phyloP scores from a whole-genome alignment of 2,888 invertebrate species.

The Trissoscelio sp. region DNA sequence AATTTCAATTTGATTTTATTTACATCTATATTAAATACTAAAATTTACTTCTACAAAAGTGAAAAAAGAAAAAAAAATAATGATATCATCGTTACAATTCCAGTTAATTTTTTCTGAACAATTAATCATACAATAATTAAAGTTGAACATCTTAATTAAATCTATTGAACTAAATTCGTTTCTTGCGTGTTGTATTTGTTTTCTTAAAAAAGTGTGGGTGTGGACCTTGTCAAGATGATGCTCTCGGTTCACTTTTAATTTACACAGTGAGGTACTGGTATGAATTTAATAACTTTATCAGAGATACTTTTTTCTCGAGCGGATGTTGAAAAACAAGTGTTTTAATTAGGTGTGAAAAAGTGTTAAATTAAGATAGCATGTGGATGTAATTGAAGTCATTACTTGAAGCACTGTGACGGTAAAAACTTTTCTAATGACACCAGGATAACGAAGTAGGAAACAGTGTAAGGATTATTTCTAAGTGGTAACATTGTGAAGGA shows the following conservation, averaged over 20 bases:
- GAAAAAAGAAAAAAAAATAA: no score
- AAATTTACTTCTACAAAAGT: no score
- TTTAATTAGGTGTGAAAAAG: slow-evolving; percentile 59
- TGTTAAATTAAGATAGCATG: slow-evolving; percentile 47
- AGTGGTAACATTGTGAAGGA: background rate
- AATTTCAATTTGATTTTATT: no score
- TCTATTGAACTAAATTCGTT: background rate
- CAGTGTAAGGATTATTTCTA: slow-evolving; percentile 3
- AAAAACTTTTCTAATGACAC: slow-evolving; percentile 49
- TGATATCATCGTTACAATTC: slow-evolving; percentile 7
- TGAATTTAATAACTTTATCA: slow-evolving; percentile 50
- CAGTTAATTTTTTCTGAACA: background rate
- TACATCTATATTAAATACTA: no score
- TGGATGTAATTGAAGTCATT: slow-evolving; percentile 51
- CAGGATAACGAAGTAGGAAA: slow-evolving; percentile 12
- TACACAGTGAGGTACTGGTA: background rate
- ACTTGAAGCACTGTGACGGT: slow-evolving; percentile 24
- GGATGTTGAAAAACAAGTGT: slow-evolving; percentile 53
- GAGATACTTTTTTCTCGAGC: slow-evolving; percentile 18
- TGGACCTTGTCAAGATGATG: slow-evolving; percentile 3
- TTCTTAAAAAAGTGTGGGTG: background rate
- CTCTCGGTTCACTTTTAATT: slow-evolving; percentile 10
- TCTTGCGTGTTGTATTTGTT: background rate
- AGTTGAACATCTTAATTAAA: background rate
- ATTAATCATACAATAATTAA: background rate